Conservation (phyloP, 2,888 invertebrate genomes). For the Tromatobia lineatoria region DNA sequence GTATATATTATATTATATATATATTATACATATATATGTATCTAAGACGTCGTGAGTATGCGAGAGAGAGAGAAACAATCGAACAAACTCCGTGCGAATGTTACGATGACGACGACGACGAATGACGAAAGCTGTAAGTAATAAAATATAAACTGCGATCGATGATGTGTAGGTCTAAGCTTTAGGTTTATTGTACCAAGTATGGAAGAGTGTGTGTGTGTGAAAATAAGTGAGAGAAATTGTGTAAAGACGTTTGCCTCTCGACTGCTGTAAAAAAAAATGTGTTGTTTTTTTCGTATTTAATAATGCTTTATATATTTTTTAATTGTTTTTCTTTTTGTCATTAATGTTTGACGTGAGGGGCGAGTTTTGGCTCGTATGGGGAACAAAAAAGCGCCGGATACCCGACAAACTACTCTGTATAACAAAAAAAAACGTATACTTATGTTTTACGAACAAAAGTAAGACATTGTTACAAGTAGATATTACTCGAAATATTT, state of each 20-base stretch:
- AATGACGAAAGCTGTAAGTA: slow-evolving; percentile 24
- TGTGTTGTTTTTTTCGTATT: slow-evolving; percentile 1
- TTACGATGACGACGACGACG: slow-evolving; percentile 17
- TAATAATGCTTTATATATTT: not conserved
- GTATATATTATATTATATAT: no score
- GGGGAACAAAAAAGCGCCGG: slow-evolving; percentile 52
- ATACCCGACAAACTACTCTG: slow-evolving; percentile 34
- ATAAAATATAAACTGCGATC: slow-evolving; percentile 28
- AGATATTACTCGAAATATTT: slow-evolving; percentile 45
- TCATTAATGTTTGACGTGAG: slow-evolving; percentile 47
- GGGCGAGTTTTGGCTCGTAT: slow-evolving; percentile 62
- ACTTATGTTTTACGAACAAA: slow-evolving; percentile 48
- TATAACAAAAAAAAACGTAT: slow-evolving; percentile 37
- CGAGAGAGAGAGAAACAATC: slow-evolving; percentile 36
- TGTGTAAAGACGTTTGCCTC: slow-evolving; percentile 16
- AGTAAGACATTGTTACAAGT: slow-evolving; percentile 31
- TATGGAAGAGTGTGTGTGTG: slow-evolving; percentile 3
- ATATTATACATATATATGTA: no score
- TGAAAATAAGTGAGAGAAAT: not conserved
- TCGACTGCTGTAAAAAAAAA: slow-evolving; percentile 39
- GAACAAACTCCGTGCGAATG: slow-evolving; percentile 34
- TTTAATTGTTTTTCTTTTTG: slow-evolving; percentile 14
- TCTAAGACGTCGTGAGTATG: slow-evolving; percentile 22
- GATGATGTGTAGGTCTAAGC: slow-evolving; percentile 38
- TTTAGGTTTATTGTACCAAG: slow-evolving; percentile 18